phyloP scores from a whole-genome alignment of 2,888 invertebrate genomes.

The Microctonus aethiopoides region DNA sequence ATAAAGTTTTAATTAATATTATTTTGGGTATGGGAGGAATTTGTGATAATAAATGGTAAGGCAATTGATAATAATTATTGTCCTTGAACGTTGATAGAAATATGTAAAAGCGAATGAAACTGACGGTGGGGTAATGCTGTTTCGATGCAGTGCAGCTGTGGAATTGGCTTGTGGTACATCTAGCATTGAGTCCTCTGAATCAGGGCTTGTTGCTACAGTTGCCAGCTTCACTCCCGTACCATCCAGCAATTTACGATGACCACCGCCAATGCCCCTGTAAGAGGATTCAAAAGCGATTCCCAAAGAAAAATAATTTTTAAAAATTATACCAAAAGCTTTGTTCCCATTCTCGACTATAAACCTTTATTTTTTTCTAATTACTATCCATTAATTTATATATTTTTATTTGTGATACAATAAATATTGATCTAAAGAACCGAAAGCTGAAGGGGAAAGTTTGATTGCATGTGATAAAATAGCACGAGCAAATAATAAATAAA shows the following conservation, averaged over 20 bases:
- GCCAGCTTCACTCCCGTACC: constrained; percentile 70
- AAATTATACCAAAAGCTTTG: not conserved
- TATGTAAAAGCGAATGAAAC: constrained; percentile 55
- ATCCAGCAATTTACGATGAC: constrained; percentile 69
- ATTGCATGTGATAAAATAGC: not conserved
- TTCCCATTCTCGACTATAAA: not conserved
- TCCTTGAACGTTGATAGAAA: constrained; percentile 9
- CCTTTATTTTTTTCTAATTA: not conserved
- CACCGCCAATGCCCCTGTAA: constrained; percentile 69
- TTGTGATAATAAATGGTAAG: too few relatives aligned
- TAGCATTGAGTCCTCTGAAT: constrained; percentile 68
- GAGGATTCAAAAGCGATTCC: constrained; percentile 56
- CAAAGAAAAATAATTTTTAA: not conserved
- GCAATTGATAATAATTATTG: constrained; percentile 21
- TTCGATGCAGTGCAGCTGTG: constrained; percentile 66
- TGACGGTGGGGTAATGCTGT: constrained; percentile 71
- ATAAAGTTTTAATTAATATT: too few relatives aligned
- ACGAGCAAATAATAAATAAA: not conserved
- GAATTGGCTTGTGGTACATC: constrained; percentile 58
- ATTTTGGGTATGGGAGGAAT: too few relatives aligned
- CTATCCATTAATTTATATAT: not conserved
- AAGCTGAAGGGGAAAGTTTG: not conserved
- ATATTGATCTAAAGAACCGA: not conserved
- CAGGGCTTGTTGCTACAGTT: constrained; percentile 71
- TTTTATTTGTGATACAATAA: not conserved